These are phyloP conservation scores for Lysandra coridon DNA, from an alignment of 2,888 invertebrate genomes.

Conservation along the genomic window DNA sequence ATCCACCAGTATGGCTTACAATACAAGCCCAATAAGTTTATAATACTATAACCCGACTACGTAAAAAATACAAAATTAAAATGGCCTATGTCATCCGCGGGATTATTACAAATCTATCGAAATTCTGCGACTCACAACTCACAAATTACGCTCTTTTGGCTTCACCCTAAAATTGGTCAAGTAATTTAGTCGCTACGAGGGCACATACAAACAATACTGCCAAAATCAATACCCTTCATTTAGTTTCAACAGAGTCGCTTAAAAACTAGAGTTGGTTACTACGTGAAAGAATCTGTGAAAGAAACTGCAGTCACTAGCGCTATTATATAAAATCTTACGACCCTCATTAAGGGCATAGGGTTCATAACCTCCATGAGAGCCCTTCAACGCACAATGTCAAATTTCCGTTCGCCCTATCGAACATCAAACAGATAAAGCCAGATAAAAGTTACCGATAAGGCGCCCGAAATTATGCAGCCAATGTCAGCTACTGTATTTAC, in stretches of 20 bases:
- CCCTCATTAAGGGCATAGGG: not conserved
- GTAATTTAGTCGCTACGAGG: no score
- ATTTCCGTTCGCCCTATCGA: conserved; percentile 13
- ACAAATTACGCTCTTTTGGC: no score
- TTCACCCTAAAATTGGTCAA: no score
- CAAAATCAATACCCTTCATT: no score
- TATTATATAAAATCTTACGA: not conserved
- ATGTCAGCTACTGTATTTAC: not conserved
- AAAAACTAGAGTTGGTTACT: not conserved
- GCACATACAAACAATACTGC: no score
- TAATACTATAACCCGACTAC: no score
- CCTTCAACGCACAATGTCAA: not conserved
- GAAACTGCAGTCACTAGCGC: not conserved
- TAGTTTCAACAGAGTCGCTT: no score
- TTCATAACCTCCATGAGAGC: conserved; percentile 9
- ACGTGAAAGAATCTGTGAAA: not conserved
- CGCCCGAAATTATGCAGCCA: not conserved
- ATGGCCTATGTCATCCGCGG: no score
- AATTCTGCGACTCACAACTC: no score
- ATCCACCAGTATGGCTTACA: not conserved
- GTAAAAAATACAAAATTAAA: no score
- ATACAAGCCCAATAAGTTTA: no score
- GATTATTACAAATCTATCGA: no score
- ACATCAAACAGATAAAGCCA: conserved; percentile 13
- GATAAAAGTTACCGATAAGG: conserved; percentile 1